Base-by-base conservation (phyloP, 1,140 invertebrate species). In the Andrena cerasifolii region DNA sequence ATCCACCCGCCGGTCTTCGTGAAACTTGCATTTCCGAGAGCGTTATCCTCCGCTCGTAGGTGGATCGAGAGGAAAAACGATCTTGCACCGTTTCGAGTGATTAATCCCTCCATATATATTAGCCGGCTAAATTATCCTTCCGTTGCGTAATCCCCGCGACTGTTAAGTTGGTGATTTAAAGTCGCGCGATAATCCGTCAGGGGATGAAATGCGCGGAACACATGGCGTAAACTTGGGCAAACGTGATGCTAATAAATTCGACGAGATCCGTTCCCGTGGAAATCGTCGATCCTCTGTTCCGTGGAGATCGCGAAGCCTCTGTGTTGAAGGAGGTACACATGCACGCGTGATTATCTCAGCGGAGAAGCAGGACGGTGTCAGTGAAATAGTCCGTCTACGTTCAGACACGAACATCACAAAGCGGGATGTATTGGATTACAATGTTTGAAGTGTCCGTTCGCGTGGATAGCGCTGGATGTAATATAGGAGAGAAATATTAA, bases 121-220 rank as follows among this genome's bases (percentile, higher is more conserved):
- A 28, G 7, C 3, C 24, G 12, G n/a, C 26, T 31, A 31, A 58
- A 31, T 59, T 45, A 59, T 33, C 54, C 3, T 47, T 58, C 26
- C 14, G 36, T n/a, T 31, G 18, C 6, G 40, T 61, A 45, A 71
- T 71, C 40, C 26, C 28, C 26, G n/a, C 14, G 16, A 14, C 16
- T 40, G 24, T 10, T 33, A 40, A 36, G 54, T 49, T 49, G 40
- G 8, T 61, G 68, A 71, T 71, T 71, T 61, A 71, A 71, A 71
- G 28, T 71, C 68, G n/a, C 40, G n/a, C 18, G 68, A 59, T 61
- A 71, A 61, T 71, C 40, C 54, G 18, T 26, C 26, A 12, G 40
- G 18, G 40, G 26, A n/a, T 59, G 54, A 71, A 71, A 54, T 28
- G 21, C 45, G 28, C 24, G 36, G 16, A 26, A 33, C 31, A 24